These are phyloP conservation scores for Leptinotarsa defecta DNA, from an alignment of 1,140 invertebrate species.

Conservation along the genomic window DNA sequence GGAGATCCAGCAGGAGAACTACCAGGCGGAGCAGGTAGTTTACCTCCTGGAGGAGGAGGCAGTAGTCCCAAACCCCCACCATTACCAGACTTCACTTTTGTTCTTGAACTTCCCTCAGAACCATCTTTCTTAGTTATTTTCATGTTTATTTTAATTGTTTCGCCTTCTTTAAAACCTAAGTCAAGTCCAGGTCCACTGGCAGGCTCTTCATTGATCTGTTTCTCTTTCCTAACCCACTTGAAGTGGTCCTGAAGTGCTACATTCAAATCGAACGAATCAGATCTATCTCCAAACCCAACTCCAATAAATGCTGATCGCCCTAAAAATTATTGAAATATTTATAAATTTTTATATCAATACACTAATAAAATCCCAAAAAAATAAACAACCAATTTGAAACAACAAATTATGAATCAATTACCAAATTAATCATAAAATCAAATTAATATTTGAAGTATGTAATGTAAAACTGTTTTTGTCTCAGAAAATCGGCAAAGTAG, in stretches of 20 bases:
- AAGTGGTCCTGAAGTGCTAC: slow-evolving; percentile 98
- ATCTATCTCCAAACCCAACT: slow-evolving; percentile 94
- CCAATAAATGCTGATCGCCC: slow-evolving; percentile 96
- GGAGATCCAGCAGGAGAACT: slow-evolving; percentile 61
- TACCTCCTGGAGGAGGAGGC: slow-evolving; percentile 81
- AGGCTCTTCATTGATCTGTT: slow-evolving; percentile 83
- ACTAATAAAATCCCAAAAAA: too few relatives aligned
- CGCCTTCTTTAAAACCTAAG: slow-evolving; percentile 97
- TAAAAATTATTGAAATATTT: slow-evolving; percentile 53
- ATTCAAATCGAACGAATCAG: slow-evolving; percentile 99
- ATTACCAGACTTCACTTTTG: slow-evolving; percentile 49
- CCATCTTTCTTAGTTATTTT: slow-evolving; percentile 96
- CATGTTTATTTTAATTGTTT: slow-evolving; percentile 99
- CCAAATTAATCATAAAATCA: too few relatives aligned
- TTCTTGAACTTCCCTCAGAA: slow-evolving; percentile 62
- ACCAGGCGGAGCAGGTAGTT: slow-evolving; percentile 73
- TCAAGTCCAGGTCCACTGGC: slow-evolving; percentile 83
- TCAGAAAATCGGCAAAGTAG: too few relatives aligned
- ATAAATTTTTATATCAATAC: too few relatives aligned
- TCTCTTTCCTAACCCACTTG: slow-evolving; percentile 93
- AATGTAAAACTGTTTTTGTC: too few relatives aligned
- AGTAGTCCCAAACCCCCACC: slow-evolving; percentile 65
- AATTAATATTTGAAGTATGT: too few relatives aligned
- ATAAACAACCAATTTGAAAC: too few relatives aligned
- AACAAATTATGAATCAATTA: too few relatives aligned